Base-by-base conservation (phyloP, 2,113 vertebrate species). In the Myotis davidii region DNA sequence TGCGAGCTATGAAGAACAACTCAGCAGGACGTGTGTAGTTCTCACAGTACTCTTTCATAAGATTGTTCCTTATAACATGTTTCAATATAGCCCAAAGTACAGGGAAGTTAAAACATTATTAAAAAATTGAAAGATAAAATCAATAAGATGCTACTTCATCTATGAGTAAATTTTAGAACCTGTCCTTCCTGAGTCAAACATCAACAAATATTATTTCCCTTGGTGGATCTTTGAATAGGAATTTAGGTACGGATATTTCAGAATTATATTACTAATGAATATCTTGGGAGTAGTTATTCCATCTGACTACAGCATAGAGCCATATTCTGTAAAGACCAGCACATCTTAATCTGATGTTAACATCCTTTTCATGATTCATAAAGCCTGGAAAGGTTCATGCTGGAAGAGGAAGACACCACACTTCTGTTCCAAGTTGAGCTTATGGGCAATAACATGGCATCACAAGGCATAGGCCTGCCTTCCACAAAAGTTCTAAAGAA, bases 201-300 rank as follows among this genome's bases (percentile, higher is more conserved):
- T 92, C 50, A 6, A 72, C 34, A 79, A 78, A 81, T 77, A 82
- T 39, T 59, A 67, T 88, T 79, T 91, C n/a, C 87, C 20, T 87
- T 27, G 84, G 2, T 37, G 45, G 11, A 21, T 76, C 64, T 52
- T 94, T 50, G 39, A 69, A 89, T 79, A 87, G 72, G 32, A 88
- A 73, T 34, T 50, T 20, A 91, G 23, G 29, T 69, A 48, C 17
- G 76, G 9, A 23, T 81, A 74, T 21, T 73, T 86, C 18, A 82
- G 85, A 84, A 82, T 65, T 85, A 88, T n/a, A 20, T 64, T 48
- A 78, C 4, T 34, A 79, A 2, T 73, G 52, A 76, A 3, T 52
- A 37, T 77, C 42, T 72, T 8, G 34, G 65, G 52, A 83, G 65
- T n/a, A 34, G 25, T 87, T 81, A 48, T 76, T 90, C n/a, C 59